These are phyloP conservation scores for Megalonaias nervosa DNA, from an alignment of 1,140 invertebrate genomes.

Conservation along the genomic window DNA sequence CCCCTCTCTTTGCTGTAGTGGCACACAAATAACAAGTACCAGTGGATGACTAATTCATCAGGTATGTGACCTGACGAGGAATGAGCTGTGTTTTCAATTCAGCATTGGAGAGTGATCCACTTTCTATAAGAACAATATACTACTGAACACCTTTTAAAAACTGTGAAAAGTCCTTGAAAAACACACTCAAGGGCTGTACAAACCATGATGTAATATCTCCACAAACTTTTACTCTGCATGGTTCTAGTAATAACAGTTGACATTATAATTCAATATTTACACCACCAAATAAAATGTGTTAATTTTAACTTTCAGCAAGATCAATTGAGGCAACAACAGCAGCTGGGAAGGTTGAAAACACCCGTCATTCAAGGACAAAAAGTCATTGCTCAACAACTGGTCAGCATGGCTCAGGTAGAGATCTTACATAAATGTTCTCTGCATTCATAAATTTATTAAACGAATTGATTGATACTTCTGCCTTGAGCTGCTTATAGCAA, in stretches of 20 bases:
- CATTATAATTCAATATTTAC: background rate
- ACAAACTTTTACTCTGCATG: background rate
- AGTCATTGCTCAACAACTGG: slow-evolving; percentile 50
- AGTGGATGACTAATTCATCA: too few relatives aligned
- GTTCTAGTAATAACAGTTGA: background rate
- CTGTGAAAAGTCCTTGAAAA: background rate
- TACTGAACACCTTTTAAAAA: too few relatives aligned
- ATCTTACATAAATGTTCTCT: too few relatives aligned
- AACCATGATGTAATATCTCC: background rate
- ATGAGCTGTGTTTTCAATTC: too few relatives aligned
- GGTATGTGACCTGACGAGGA: too few relatives aligned
- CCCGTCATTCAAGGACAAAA: slow-evolving; percentile 35
- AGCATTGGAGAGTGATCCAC: background rate
- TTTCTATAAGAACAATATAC: background rate
- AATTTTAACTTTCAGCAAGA: background rate
- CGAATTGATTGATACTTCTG: too few relatives aligned
- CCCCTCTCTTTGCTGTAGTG: too few relatives aligned
- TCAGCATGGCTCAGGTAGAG: slow-evolving; percentile 44
- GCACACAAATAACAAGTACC: too few relatives aligned
- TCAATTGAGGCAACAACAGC: slow-evolving; percentile 35
- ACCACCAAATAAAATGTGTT: background rate
- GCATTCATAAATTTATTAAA: too few relatives aligned
- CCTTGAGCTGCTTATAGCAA: too few relatives aligned
- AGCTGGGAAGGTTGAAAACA: slow-evolving; percentile 41
- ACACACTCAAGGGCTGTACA: background rate